Evolutionary conservation across 2,888 invertebrate species (phyloP), one percentile per base, ranked within the genome.

Genomic region (Nycteola revayana): DNA sequence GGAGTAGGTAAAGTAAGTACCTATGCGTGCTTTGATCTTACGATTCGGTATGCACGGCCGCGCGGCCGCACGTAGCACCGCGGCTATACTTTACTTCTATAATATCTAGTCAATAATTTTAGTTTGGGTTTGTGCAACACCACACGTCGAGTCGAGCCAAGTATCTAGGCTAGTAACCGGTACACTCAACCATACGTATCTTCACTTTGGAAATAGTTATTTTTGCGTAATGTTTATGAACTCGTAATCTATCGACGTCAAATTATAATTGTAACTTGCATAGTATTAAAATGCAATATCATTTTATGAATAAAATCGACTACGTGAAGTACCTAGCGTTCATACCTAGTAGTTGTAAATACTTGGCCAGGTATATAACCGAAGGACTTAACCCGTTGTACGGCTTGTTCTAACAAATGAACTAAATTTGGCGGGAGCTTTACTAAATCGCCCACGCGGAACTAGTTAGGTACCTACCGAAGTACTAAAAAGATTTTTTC

Each of bases 21-120:
- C 82, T 81, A 85, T 80, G 86, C 83, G 85, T 86, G 86, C 87
- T 88, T 86, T 86, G 87, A 87, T 87, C 87, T 87, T 86, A 87
- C 76, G 84, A 87, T 85, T 87, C 80, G 87, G 87, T 86, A 86
- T 87, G 85, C 85, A 84, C 83, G 82, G 82, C 76, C 78, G 83
- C 80, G 71, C 83, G 65, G 76, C 72, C 69, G 78, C 84, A 83
- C 84, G 82, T 84, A 83, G 75, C 69, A 66, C 73, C 74, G 74
- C 67, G 68, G 69, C 76, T 82, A 75, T 84, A 83, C 78, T 81
- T 83, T 75, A 82, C 81, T 79, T 75, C 78, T 78, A 82, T 81
- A 80, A 81, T 84, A 77, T 81, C 78, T 75, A 81, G 73, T 76
- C 82, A 81, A 86, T 86, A 85, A 87, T 82, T 84, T 86, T 72